Conservation (phyloP, 2,113 vertebrate genomes). For the Rhombomys opimus region DNA sequence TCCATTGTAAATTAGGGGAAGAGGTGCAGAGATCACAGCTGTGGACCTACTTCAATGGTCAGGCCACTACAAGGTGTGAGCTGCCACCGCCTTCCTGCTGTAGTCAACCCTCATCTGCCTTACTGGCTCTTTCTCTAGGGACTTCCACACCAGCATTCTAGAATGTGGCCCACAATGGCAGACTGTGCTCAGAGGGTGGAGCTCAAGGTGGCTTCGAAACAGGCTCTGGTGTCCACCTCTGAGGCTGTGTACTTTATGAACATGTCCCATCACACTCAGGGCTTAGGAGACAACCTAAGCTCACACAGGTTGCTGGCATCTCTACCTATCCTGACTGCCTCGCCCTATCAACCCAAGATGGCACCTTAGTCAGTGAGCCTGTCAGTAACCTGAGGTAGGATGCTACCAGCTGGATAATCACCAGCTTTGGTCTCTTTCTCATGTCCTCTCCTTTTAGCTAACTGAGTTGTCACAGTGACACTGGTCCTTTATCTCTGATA, state of each 20-base stretch:
- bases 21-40: neutral
- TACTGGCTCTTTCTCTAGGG: slow-evolving; percentile 21
- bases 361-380: neutral
- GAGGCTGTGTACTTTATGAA: neutral
- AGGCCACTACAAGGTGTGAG: neutral
- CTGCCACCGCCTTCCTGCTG: neutral
- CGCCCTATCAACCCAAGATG: neutral
- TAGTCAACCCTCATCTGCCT: neutral
- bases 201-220: too few relatives aligned
- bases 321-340: neutral
- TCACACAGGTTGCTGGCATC: neutral
- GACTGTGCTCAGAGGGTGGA: neutral
- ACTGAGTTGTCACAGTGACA: neutral
- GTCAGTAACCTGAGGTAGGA: neutral
- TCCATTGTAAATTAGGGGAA: neutral
- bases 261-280: neutral
- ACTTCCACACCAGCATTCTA: slow-evolving; percentile 54
- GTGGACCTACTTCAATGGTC: neutral
- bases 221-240: neutral
- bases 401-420: slow-evolving; percentile 40
- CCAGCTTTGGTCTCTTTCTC: slow-evolving; percentile 22
- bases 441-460: neutral
- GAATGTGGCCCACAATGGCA: slow-evolving; percentile 68
- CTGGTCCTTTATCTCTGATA: neutral
- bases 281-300: slow-evolving; percentile 39